Conservation (phyloP, 2,113 vertebrate species). For the Eulemur macaco region DNA sequence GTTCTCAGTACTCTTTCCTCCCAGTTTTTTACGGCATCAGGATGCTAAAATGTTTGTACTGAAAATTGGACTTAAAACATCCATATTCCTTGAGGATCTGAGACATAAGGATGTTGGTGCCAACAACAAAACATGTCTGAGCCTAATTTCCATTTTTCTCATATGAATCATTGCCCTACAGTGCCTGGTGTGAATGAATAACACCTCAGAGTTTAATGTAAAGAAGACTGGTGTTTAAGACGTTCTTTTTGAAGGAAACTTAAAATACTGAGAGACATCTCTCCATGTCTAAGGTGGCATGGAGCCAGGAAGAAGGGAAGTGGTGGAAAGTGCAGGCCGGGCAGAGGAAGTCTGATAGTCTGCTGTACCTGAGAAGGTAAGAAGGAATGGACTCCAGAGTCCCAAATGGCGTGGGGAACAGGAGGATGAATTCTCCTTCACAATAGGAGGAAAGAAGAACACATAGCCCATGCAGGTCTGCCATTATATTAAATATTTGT, state of each 20-base stretch:
- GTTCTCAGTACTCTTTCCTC: neutral
- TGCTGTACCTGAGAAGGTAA: neutral
- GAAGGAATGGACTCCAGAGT: neutral
- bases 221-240: neutral
- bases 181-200: neutral
- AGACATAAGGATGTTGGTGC: neutral
- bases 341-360: neutral
- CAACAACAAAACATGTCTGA: neutral
- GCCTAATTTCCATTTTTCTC: neutral
- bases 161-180: neutral
- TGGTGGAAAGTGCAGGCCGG: neutral
- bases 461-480: neutral
- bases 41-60: neutral
- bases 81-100: neutral
- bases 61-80: neutral
- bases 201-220: neutral
- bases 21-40: neutral
- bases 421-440: neutral
- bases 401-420: neutral
- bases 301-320: neutral
- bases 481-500: neutral
- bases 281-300: neutral
- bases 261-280: neutral
- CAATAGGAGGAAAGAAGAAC: neutral
- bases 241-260: neutral